Evolutionary conservation across 2,888 invertebrate species (phyloP), one percentile per base, ranked within the genome.

Genomic region (Aromia moschata): DNA sequence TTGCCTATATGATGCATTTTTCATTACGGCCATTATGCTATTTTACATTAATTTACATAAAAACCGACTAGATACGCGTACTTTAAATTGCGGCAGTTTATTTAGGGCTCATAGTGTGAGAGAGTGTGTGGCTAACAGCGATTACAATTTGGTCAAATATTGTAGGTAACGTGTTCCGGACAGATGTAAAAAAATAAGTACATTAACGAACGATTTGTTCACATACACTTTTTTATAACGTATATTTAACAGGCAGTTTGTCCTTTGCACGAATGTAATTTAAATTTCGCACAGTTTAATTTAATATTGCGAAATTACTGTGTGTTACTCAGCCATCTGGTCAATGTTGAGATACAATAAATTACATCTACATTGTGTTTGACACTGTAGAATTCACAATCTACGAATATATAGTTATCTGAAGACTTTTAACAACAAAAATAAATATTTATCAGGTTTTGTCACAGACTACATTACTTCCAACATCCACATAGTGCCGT

Each of bases 241-340:
- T 16, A 16, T 16, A 16, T 40, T 40, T 40, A 40, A 40, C 17
- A 30, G 10, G 15, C 1, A 5, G 30, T 15, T 30, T 25, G 44
- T 44, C 44, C 9, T 44, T 44, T 31, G 9, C 44, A 44, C 30
- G 11, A 44, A 25, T 44, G 44, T 14, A 44, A 15, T 44, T 44
- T 44, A 44, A 44, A 44, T 30, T 15, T 12, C n/a, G 2, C 25
- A n/a, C 25, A 14, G 25, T 25, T 25, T 25, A n/a, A n/a, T n/a
- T n/a, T n/a, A n/a, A n/a, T n/a, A n/a, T n/a, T n/a, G n/a, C n/a
- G n/a, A n/a, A n/a, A n/a, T n/a, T n/a, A n/a, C n/a, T n/a, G n/a
- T n/a, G n/a, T n/a, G n/a, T n/a, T n/a, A n/a, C 25, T 25, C 25
- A 7, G 3, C 4, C 25, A 25, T 25, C 7, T 3, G 7, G 3